Base-by-base conservation (phyloP, 1,140 invertebrate genomes). In the Ctenoplectra terminalis region DNA sequence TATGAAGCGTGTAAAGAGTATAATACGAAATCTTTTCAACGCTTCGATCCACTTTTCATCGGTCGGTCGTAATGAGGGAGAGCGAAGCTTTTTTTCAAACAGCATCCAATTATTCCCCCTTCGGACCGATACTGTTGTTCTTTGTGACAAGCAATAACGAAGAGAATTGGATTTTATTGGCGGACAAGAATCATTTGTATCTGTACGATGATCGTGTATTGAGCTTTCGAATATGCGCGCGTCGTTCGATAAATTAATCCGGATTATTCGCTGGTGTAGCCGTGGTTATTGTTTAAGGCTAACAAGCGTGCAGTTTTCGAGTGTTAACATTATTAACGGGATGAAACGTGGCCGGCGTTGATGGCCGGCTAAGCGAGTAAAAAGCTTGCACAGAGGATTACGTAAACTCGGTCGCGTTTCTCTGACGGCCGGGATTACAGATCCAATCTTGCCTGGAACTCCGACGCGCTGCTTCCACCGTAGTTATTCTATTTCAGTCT, bases 371-470 rank as follows among this genome's bases (percentile, higher is more conserved):
- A 31, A 70, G 40, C 52, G 52, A 70, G 52, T 43, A 58, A 70
- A 56, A 48, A 70, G 52, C 64, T 54, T 20, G 64, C 52, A 26
- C 23, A 26, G 11, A 52, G 73, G 73, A 60, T 78, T 72, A 61
- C 76, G 76, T 61, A 72, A 79, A 72, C 56, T 72, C 67, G 43
- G 66, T 8, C 29, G 54, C 54, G 54, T 78, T 29, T 43, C 70
- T 46, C 66, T 48, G 56, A 71, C 76, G 54, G 34, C 15, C 1
- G 31, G n/a, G 31, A 78, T 71, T 69, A 29, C 26, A 23, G 58
- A 80, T 80, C 48, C 46, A 80, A 80, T 80, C 77, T 73, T 73
- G 77, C 43, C 23, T 31, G 58, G 11, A 63, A 73, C 34, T 43
- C 3, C 17, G n/a, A 37, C 31, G 31, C 15, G 43, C 7, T 13